Conservation (phyloP, 2,797 vertebrate species). For the Brotula barbata region DNA sequence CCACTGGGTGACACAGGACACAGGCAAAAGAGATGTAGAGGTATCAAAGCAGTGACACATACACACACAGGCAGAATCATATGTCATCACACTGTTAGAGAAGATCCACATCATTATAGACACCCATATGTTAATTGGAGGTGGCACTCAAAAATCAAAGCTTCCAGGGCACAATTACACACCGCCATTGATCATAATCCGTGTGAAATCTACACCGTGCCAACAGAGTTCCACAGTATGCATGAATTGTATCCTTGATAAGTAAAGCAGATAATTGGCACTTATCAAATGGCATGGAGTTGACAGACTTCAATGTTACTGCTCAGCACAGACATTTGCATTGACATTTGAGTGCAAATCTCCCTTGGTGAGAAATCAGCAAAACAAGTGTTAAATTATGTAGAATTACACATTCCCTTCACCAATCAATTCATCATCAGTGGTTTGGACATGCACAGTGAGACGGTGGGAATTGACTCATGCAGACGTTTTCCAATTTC, state of each 20-base stretch:
- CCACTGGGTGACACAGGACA: constrained; percentile 23
- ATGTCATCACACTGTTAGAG: constrained; percentile 18
- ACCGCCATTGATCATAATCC: not conserved
- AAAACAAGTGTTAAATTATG: constrained; percentile 11
- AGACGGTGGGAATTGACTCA: constrained; percentile 53
- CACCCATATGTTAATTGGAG: constrained; percentile 3
- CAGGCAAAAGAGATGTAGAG: constrained; percentile 2
- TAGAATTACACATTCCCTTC: constrained; percentile 27
- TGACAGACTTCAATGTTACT: constrained; percentile 5
- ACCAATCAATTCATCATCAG: constrained; percentile 39
- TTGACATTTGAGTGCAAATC: constrained; percentile 45
- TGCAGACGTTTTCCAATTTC: constrained; percentile 59
- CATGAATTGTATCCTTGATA: not conserved
- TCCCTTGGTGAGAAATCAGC: constrained; percentile 11
- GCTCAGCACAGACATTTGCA: not conserved
- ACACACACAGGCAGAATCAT: constrained; percentile 5
- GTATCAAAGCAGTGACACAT: not conserved
- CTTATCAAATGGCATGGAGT: constrained; percentile 17
- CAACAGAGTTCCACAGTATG: not conserved
- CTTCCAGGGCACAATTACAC: not conserved
- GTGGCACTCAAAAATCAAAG: constrained; percentile 35
- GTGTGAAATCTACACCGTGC: not conserved
- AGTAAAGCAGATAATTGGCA: not conserved
- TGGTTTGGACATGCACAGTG: constrained; percentile 46
- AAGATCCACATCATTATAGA: not conserved